Conservation (phyloP, 2,888 invertebrate species). For the Scotopteryx bipunctaria region DNA sequence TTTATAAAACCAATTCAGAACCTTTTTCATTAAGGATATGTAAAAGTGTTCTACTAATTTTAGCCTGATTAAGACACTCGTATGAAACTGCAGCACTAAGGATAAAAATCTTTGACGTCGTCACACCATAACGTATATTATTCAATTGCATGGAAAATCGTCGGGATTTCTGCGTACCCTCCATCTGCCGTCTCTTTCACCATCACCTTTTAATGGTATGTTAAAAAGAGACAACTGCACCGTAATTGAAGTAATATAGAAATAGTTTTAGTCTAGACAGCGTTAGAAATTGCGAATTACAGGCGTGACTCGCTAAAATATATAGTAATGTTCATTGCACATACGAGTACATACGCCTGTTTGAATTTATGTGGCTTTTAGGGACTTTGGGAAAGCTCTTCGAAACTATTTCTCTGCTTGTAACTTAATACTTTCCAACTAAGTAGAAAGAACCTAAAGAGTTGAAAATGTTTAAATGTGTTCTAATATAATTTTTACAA, state of each 20-base stretch:
- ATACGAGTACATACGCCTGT: conserved; percentile 59
- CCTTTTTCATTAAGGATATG: too few species aligned
- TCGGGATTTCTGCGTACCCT: conserved; percentile 65
- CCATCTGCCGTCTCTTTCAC: conserved; percentile 51
- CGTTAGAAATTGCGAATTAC: conserved; percentile 70
- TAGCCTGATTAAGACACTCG: conserved; percentile 35
- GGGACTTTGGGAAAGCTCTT: conserved; percentile 39
- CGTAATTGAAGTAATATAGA: conserved; percentile 73
- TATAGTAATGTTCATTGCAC: conserved; percentile 57
- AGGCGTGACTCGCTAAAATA: conserved; percentile 64
- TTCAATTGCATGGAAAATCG: conserved; percentile 81
- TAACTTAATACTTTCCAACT: not conserved
- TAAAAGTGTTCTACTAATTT: too few species aligned
- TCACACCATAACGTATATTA: conserved; percentile 75
- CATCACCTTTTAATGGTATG: conserved; percentile 26
- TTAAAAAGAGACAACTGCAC: conserved; percentile 45
- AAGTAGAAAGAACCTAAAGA: too few species aligned
- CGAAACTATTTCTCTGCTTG: conserved; percentile 19
- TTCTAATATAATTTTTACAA: too few species aligned
- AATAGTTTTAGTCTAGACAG: conserved; percentile 80
- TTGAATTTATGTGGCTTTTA: conserved; percentile 57
- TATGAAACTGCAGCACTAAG: conserved; percentile 10
- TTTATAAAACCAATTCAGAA: too few species aligned
- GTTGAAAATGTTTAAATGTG: too few species aligned
- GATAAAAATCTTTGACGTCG: conserved; percentile 67